Conservation (phyloP, 1,140 invertebrate genomes). For the Hypsibius dujardini region DNA sequence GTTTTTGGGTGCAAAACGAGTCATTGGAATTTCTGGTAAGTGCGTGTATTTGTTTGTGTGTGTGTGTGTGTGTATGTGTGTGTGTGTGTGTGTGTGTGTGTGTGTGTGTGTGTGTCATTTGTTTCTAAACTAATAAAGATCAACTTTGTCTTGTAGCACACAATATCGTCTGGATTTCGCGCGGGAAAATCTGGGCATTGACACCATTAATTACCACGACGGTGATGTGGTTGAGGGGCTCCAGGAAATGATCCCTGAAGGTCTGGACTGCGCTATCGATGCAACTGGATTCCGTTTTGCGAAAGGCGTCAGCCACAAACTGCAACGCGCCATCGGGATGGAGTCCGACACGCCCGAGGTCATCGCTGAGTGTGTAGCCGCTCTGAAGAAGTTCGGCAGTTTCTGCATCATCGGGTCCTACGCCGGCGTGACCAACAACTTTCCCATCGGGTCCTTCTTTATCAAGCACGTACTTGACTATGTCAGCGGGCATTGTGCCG, state of each 20-base stretch:
- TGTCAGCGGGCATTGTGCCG: background rate
- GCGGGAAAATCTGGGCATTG: constrained; percentile 20
- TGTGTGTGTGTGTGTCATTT: too few relatives aligned
- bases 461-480: background rate
- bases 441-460: background rate
- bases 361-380: background rate
- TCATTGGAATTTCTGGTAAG: constrained; percentile 22
- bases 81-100: too few relatives aligned
- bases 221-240: constrained; percentile 18
- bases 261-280: constrained; percentile 23
- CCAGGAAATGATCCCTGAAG: constrained; percentile 16
- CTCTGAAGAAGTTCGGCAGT: background rate
- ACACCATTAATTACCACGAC: constrained; percentile 23
- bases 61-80: too few relatives aligned
- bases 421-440: background rate
- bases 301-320: constrained; percentile 21
- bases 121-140: too few relatives aligned
- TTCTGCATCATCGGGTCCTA: background rate
- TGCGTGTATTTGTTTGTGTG: too few relatives aligned
- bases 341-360: constrained; percentile 1
- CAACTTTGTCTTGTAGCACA: too few relatives aligned
- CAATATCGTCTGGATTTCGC: constrained; percentile 21
- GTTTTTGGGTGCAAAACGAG: constrained; percentile 19
- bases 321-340: constrained; percentile 19
- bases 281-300: constrained; percentile 23